These are phyloP conservation scores for Danio rerio DNA, from an alignment of 2,113 vertebrate species.

Conservation along the genomic window DNA sequence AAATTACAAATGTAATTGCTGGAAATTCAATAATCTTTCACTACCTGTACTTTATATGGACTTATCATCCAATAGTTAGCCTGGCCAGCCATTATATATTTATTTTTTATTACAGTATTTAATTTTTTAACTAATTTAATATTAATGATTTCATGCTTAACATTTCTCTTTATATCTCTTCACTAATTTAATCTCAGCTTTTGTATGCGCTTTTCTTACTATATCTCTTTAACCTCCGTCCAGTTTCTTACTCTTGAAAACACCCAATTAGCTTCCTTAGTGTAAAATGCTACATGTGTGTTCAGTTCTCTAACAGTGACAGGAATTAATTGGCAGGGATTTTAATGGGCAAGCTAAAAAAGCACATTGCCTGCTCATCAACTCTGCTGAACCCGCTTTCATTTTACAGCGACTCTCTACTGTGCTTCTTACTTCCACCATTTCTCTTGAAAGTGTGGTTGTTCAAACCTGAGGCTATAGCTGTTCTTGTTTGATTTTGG, in stretches of 20 bases:
- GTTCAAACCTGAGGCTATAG: conserved; percentile 8
- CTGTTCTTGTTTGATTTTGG: conserved; percentile 25
- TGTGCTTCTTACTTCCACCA: background rate
- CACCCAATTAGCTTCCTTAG: conserved; percentile 39
- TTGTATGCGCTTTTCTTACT: background rate
- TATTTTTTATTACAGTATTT: too few relatives aligned
- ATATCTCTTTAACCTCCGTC: background rate
- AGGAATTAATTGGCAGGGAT: conserved; percentile 45
- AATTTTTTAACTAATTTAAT: too few relatives aligned
- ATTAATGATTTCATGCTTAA: too few relatives aligned
- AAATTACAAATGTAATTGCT: too few relatives aligned
- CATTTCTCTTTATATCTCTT: too few relatives aligned
- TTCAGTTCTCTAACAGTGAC: conserved; percentile 21
- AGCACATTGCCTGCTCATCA: conserved; percentile 31
- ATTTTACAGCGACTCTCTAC: background rate
- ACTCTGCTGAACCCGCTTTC: background rate
- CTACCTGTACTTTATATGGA: too few relatives aligned
- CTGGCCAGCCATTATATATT: too few relatives aligned
- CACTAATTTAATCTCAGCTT: too few relatives aligned
- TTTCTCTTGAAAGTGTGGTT: conserved; percentile 7
- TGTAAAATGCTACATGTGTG: conserved; percentile 24
- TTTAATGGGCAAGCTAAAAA: conserved; percentile 37
- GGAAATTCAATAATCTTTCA: too few relatives aligned
- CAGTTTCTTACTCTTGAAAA: conserved; percentile 27
- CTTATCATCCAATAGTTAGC: too few relatives aligned